Evolutionary conservation across 2,797 vertebrate species (phyloP), one percentile per base, ranked within the genome.

Genomic region (Labeo calbasu): DNA sequence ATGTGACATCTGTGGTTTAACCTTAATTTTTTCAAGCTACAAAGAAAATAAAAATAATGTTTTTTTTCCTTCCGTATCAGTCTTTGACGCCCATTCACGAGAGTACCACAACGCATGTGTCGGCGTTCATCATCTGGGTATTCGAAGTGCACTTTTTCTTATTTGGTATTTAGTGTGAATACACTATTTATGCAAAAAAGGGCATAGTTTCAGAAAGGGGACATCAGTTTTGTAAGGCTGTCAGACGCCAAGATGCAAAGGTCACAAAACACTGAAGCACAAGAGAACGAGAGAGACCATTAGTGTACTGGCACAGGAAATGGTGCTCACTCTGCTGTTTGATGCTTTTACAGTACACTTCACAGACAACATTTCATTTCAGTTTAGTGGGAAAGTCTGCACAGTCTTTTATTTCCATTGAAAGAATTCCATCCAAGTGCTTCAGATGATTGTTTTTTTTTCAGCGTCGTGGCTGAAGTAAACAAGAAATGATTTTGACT

Each of bases 201-300:
- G 0, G 61, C 25, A 28, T 63, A 15, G 61, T 63, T 63, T 63
- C 2, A 63, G 25, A 63, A 63, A 63, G 15, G 69, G 19, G 53
- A 71, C 66, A 46, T 36, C 51, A 25, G n/a, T 82, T 70, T 82
- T n/a, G 48, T 43, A 48, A 72, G 63, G 82, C 23, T 81, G 68
- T 78, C 78, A 28, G 61, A 53, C 11, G 50, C 63, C 79, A 79
- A 79, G 81, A 59, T 70, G 50, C 69, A 57, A 48, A 48, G 69
- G 48, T 84, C 78, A 59, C 21, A 53, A 80, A 72, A n/a, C 80
- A 78, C 55, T 65, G 48, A 78, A 81, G 73, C 21, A 57, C 40
- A 78, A 71, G 50, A 57, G 14, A 75, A 71, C 71, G 55, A 77
- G 63, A 48, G 73, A 76, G 32, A 69, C 73, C 68, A 84, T 88